Percentiles rank a stretch among this genome's conserved stretches.
These are phyloP conservation scores for Quiscalus mexicanus DNA, from an alignment of 2,113 vertebrate species.

Conservation along the genomic window DNA sequence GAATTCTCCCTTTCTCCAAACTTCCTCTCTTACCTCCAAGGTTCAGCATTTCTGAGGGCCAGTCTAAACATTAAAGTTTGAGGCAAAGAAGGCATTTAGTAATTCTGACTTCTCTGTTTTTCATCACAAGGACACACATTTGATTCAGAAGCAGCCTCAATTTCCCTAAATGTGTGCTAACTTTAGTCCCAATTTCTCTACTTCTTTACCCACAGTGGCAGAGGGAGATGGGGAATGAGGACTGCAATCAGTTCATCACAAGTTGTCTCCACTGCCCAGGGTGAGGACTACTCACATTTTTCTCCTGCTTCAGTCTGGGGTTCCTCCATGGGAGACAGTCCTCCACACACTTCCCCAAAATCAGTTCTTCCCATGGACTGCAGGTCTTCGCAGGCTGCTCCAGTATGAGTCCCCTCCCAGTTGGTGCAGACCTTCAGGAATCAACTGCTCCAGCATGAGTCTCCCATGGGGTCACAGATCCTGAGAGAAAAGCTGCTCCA, in stretches of 20 bases:
- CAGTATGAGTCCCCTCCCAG: fast-evolving
- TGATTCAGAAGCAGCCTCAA: not conserved
- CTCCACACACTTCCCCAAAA: not conserved
- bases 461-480: not conserved
- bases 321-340: not conserved
- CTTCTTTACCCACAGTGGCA: too few species aligned
- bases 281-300: not conserved
- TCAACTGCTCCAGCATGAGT: not conserved
- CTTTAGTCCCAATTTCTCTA: not conserved
- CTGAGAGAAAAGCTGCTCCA: not conserved
- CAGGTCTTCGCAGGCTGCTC: not conserved
- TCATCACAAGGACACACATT: not conserved
- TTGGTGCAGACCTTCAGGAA: not conserved
- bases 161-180: not conserved
- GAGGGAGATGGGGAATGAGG: not conserved
- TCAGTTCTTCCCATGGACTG: not conserved
- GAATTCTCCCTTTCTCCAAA: not conserved
- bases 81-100: not conserved
- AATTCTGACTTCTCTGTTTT: not conserved
- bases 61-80: not conserved
- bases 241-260: not conserved
- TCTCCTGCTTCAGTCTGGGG: fast-evolving
- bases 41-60: not conserved
- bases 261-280: not conserved
- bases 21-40: not conserved